phyloP scores from a whole-genome alignment of 64 coral and sea anemone genomes.

The Astreopora myriophthalma region DNA sequence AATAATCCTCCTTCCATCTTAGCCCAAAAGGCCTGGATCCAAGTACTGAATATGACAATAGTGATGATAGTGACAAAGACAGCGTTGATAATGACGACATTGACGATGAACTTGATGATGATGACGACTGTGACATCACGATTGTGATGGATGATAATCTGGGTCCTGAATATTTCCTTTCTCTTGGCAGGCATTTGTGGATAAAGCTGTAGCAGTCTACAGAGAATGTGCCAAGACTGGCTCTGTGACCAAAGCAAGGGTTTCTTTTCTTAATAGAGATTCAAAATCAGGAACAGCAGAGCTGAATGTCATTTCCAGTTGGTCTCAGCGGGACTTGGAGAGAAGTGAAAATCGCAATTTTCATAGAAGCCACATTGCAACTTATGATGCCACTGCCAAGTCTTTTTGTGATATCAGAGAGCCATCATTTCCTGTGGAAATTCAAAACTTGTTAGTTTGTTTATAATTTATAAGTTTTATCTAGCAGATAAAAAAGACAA shows the following conservation, averaged over 20 bases:
- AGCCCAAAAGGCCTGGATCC: too few relatives aligned
- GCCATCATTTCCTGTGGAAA: slow-evolving; percentile 65
- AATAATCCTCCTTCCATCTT: too few relatives aligned
- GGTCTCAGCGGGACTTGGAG: slow-evolving; percentile 82
- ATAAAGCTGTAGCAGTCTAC: slow-evolving; percentile 27
- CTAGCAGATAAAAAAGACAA: too few relatives aligned
- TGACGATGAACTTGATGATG: too few relatives aligned
- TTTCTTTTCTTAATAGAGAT: background rate
- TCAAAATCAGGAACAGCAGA: background rate
- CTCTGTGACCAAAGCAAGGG: background rate
- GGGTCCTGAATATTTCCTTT: too few relatives aligned
- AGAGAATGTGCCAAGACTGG: background rate
- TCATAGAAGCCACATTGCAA: slow-evolving; percentile 57
- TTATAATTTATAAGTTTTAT: too few relatives aligned
- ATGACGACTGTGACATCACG: too few relatives aligned
- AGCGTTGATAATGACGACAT: too few relatives aligned
- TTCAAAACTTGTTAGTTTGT: slow-evolving; percentile 69
- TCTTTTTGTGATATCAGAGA: slow-evolving; percentile 30
- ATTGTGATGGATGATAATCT: background rate
- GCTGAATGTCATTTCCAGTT: slow-evolving; percentile 51
- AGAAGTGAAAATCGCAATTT: slow-evolving; percentile 78
- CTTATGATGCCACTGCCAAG: background rate
- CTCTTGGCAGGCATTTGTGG: background rate
- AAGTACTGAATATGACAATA: too few relatives aligned
- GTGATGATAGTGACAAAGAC: too few relatives aligned